Evolutionary conservation across 2,888 invertebrate species (phyloP), one percentile per base, ranked within the genome.

Genomic region (Apamea epomidion): DNA sequence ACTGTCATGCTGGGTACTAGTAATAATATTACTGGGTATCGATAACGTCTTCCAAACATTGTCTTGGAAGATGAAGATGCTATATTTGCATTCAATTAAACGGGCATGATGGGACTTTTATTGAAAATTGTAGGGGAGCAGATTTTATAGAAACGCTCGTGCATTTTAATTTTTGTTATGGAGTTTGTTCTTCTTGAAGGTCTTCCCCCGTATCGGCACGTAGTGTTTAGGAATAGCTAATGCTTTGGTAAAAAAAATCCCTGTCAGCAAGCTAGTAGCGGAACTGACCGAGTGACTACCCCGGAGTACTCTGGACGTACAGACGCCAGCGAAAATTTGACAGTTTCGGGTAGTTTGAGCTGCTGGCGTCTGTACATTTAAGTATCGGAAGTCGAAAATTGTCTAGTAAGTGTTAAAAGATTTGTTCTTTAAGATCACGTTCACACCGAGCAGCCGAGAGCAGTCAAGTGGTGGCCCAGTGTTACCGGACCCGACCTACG

Each of bases 11-110:
- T 54, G 16, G 37, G 14, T 45, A 64, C 78, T n/a, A 70, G 75
- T 87, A 80, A 87, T 74, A 65, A 64, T 64, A 80, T 87, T 87
- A 85, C 65, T 58, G 48, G 29, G 6, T 71, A 85, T 85, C 87
- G 77, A 85, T 86, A 75, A 71, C 29, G 58, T 73, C 74, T 77
- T 64, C 25, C 69, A 79, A 84, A 84, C 48, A 68, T 74, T 75
- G 75, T 76, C 76, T 80, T 37, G 37, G 12, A 65, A 74, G 25
- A 76, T 72, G 76, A 71, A 77, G 76, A 51, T 71, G 32, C 29
- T 64, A 76, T 83, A 85, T 83, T 80, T 64, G 70, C 65, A 64
- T 78, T 82, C 25, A 82, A 83, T 86, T 86, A 73, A 32, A 69
- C 7, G 58, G 7, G 4, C 69, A 37, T 60, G 72, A 69, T 64